Base-by-base conservation (phyloP, 1,140 invertebrate genomes). In the Drosophila parabipectinata region DNA sequence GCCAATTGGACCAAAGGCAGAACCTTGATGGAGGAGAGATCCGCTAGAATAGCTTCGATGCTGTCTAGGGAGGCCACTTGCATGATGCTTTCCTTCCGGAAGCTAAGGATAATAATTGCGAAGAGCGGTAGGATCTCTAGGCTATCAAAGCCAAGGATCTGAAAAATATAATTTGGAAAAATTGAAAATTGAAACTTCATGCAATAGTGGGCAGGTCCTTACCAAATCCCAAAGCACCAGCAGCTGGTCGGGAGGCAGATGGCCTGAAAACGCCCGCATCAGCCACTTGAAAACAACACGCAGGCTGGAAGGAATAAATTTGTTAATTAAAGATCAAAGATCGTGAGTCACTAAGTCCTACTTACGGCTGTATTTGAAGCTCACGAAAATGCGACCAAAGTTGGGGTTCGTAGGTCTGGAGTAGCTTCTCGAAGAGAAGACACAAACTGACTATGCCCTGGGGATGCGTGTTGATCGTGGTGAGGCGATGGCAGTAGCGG, bases 211-310 rank as follows among this genome's bases (percentile, higher is more conserved):
- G 6, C 0, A 28, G 26, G n/a, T 45, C 34, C 60, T 53, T 77
- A 92, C 91, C 63, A 97, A 93, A 92, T 99, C 98, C 98, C 98
- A 99, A 7, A 99, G 92, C 34, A 96, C 95, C 0, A 99, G 93
- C 0, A 99, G 93, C 92, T 99, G 98, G 79, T 98, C 97, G 4
- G 97, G 97, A 0, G 97, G 95, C 50, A 99, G 93, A 90, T 98
- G 97, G 0, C 98, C 98, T 76, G 97, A 98, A 90, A 98, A 99
- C 1, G 96, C 97, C 69, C 97, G 93, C 94, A 99, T 98, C 8
- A 99, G 92, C 98, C 98, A 99, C 92, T 98, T 98, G 90, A 99
- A 98, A 3, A 98, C 97, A 15, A 99, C 95, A 81, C 96, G 94
- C 24, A 90, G 47, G 0, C 79, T 91, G 18, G 6, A 51, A 30